Conservation (phyloP, 2,113 vertebrate species). For the Formicarius rufipectus region DNA sequence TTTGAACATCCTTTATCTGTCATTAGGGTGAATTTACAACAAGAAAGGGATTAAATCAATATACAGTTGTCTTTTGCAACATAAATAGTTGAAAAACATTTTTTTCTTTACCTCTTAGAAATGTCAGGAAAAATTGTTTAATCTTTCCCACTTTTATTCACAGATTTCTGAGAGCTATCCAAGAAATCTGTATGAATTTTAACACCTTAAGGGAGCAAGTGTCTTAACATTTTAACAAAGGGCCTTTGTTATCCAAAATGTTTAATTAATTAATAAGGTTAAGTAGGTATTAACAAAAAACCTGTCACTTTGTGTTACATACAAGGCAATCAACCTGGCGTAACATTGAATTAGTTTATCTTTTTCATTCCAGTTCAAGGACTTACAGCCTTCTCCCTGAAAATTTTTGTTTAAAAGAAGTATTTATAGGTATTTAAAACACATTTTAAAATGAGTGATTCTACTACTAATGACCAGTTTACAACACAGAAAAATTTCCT, state of each 20-base stretch:
- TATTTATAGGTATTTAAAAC: not conserved
- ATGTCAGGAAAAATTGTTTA: not conserved
- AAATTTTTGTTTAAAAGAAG: not conserved
- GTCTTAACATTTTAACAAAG: constrained; percentile 42
- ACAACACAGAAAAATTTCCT: not conserved
- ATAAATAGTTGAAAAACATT: not conserved
- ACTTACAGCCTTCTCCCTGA: not conserved
- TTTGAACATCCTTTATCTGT: not conserved
- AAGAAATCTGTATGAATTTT: constrained; percentile 25
- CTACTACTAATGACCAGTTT: not conserved
- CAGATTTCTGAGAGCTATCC: not conserved
- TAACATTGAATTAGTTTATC: not conserved
- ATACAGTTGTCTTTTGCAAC: not conserved
- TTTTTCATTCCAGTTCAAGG: not conserved
- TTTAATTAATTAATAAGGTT: constrained; percentile 61
- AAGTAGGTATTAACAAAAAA: constrained; percentile 55
- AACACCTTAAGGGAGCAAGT: constrained; percentile 38
- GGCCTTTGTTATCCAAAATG: constrained; percentile 33
- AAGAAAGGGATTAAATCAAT: not conserved
- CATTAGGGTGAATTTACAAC: not conserved
- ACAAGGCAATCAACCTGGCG: not conserved
- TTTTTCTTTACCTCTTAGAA: not conserved
- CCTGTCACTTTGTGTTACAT: constrained; percentile 21
- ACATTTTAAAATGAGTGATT: not conserved
- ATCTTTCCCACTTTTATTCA: not conserved